These are phyloP conservation scores for Arge pagana DNA, from an alignment of 2,888 invertebrate species.

Conservation along the genomic window DNA sequence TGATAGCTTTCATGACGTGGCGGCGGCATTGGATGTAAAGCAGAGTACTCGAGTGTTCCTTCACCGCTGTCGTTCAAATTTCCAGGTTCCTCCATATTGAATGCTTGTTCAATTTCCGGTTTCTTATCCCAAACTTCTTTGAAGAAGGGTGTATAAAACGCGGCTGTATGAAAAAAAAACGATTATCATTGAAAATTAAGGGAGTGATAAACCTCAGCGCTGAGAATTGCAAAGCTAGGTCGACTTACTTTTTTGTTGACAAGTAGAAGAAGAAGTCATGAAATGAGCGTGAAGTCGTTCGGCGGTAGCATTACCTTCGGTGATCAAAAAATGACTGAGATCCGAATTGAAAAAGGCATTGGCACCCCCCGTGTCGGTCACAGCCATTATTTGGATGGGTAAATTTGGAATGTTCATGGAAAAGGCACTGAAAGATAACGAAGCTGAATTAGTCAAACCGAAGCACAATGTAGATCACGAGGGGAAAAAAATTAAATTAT, in stretches of 20 bases:
- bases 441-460: not conserved
- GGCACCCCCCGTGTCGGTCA: conserved; percentile 88
- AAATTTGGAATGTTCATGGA: conserved; percentile 91
- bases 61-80: conserved; percentile 70
- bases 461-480: conserved; percentile 8
- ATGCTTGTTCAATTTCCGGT: conserved; percentile 91
- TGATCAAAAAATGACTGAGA: conserved; percentile 85
- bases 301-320: conserved; percentile 91
- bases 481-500: not conserved
- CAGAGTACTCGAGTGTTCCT: conserved; percentile 67
- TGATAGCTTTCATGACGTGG: conserved; percentile 81
- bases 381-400: conserved; percentile 91
- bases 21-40: conserved; percentile 71
- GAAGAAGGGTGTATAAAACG: conserved; percentile 94
- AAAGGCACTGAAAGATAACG: conserved; percentile 73
- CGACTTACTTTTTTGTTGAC: conserved; percentile 80
- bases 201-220: conserved; percentile 6
- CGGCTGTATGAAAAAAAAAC: conserved; percentile 63
- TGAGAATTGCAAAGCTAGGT: conserved; percentile 25
- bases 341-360: conserved; percentile 90
- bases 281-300: conserved; percentile 89
- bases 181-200: conserved; percentile 17
- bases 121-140: conserved; percentile 96
- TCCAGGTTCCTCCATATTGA: conserved; percentile 79
- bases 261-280: conserved; percentile 85